phyloP scores from a whole-genome alignment of 2,888 invertebrate species.

The Plutella xylostella region DNA sequence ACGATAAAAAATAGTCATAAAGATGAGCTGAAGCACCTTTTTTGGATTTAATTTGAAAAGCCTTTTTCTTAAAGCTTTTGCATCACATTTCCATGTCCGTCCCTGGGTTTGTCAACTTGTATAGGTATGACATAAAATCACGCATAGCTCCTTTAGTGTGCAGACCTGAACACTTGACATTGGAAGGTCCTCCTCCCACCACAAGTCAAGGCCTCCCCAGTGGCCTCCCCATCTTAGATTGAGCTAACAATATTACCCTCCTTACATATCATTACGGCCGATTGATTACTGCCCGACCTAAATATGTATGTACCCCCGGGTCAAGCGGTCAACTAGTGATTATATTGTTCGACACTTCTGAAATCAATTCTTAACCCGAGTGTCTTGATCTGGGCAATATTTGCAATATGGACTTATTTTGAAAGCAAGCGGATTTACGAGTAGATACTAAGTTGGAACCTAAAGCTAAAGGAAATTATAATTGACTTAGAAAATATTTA shows the following conservation, averaged over 20 bases:
- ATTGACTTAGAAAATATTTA: no score
- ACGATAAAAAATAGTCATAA: no score
- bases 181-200: not conserved
- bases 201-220: not conserved
- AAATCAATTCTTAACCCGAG: not conserved
- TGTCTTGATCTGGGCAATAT: not conserved
- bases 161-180: not conserved
- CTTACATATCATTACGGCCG: slow-evolving; percentile 49
- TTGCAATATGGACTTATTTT: not conserved
- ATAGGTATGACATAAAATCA: not conserved
- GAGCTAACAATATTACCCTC: slow-evolving; percentile 40
- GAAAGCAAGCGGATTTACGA: not conserved
- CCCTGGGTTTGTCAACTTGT: not conserved
- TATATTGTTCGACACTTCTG: not conserved
- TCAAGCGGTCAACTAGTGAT: not conserved
- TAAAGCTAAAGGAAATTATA: not conserved
- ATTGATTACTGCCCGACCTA: slow-evolving; percentile 55
- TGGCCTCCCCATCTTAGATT: not conserved
- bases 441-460: not conserved
- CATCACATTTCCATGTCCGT: not conserved
- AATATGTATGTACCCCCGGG: slow-evolving; percentile 6
- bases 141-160: not conserved
- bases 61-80: not conserved
- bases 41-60: no score
- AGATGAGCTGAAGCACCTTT: no score